Evolutionary conservation across 2,797 vertebrate genomes (phyloP).

Genomic region (Tapera naevia): DNA sequence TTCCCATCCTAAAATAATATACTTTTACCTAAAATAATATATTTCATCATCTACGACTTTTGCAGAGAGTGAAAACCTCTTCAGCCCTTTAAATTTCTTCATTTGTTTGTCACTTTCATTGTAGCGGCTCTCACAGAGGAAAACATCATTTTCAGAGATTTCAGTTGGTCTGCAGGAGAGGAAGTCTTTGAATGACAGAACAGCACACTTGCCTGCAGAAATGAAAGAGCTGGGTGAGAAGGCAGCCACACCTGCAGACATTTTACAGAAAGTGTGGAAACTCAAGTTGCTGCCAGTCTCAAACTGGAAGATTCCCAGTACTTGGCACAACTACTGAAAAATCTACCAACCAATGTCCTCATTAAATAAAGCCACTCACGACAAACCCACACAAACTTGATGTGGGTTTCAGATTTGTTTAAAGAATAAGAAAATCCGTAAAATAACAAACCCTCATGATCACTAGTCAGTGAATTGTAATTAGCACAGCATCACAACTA

Average conservation of each 20-base stretch:
- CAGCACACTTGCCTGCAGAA: conserved; percentile 90
- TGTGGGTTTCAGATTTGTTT: not conserved
- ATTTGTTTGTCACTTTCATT: conserved; percentile 95
- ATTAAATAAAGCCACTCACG: not conserved
- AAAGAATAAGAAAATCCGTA: not conserved
- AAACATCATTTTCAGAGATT: conserved; percentile 88
- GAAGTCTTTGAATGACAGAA: conserved; percentile 96
- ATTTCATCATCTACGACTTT: conserved; percentile 99
- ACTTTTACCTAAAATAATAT: conserved; percentile 94
- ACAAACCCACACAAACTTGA: not conserved
- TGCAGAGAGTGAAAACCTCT: conserved; percentile 95
- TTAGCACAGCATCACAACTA: not conserved
- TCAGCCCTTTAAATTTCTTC: conserved; percentile 98
- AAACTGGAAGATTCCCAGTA: not conserved
- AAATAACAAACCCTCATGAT: not conserved
- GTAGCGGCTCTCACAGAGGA: conserved; percentile 97
- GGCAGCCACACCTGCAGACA: not conserved
- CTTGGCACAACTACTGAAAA: accelerated
- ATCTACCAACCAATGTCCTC: not conserved
- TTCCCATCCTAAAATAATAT: not conserved
- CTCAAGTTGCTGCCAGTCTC: not conserved
- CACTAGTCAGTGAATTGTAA: not conserved
- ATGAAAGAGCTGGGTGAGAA: conserved; percentile 51
- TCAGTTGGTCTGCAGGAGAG: conserved; percentile 92
- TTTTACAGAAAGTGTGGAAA: not conserved